Conservation (phyloP, 2,113 vertebrate species). For the Hypomesus transpacificus region DNA sequence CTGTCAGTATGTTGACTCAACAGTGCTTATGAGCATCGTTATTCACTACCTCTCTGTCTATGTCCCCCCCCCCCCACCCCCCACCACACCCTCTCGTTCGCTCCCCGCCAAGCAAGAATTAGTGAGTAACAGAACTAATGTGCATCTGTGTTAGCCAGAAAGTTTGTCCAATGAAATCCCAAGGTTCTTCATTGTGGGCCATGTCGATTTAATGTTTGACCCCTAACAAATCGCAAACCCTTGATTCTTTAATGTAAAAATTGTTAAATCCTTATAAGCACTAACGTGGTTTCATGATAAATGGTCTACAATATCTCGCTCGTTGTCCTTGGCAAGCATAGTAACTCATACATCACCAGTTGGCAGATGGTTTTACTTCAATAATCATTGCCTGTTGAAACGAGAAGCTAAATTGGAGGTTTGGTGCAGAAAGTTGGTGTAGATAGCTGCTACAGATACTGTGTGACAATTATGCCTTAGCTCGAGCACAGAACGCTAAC, state of each 20-base stretch:
- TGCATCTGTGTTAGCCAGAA: background rate
- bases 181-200: background rate
- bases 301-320: background rate
- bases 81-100: background rate
- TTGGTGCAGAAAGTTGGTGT: too few species aligned
- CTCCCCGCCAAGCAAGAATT: background rate
- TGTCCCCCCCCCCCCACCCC: background rate
- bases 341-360: background rate
- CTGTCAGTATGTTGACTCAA: background rate
- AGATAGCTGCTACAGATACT: too few species aligned
- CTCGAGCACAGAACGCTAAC: too few species aligned
- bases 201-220: background rate
- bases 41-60: background rate
- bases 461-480: too few species aligned
- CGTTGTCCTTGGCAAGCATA: background rate
- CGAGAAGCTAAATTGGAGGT: background rate
- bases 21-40: background rate
- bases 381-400: background rate
- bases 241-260: background rate
- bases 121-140: background rate
- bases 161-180: background rate
- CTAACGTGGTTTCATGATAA: constrained; percentile 1
- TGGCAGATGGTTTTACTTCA: background rate
- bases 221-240: background rate
- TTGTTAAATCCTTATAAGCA: background rate